Conservation (phyloP, 2,113 vertebrate species). For the Python bivittatus region DNA sequence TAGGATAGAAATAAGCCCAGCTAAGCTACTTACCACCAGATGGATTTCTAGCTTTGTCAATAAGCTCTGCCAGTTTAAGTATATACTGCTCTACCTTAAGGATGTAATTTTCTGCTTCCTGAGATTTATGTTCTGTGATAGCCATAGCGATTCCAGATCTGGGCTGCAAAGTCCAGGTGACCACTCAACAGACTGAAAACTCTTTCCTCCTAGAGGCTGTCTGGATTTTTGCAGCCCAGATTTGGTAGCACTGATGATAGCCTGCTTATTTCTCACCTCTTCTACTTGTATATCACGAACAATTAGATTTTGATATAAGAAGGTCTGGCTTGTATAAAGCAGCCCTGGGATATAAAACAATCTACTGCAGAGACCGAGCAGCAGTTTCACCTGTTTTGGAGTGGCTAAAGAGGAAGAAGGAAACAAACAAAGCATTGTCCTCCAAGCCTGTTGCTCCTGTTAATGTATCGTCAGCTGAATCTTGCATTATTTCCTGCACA, state of each 20-base stretch:
- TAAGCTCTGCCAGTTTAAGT: neutral
- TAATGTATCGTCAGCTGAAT: constrained; percentile 17
- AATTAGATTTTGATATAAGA: neutral
- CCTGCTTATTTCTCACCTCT: neutral
- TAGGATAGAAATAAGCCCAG: neutral
- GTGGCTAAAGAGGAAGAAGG: neutral
- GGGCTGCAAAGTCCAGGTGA: neutral
- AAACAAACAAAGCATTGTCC: neutral
- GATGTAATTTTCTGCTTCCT: neutral
- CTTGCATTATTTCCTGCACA: constrained; percentile 16
- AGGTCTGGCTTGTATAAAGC: neutral
- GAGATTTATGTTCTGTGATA: neutral
- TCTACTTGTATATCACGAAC: neutral
- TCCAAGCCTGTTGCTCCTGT: neutral
- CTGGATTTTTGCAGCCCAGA: neutral
- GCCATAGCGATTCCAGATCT: neutral
- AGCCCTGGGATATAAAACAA: neutral
- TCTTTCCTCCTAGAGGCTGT: neutral
- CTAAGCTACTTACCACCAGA: neutral
- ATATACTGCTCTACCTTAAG: neutral
- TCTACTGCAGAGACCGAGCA: neutral
- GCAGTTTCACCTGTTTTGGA: constrained; percentile 6
- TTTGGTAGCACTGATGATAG: neutral
- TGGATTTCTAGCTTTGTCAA: neutral
- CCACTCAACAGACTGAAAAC: neutral